Conservation (phyloP, 2,888 invertebrate species). For the Smittia aterrima region DNA sequence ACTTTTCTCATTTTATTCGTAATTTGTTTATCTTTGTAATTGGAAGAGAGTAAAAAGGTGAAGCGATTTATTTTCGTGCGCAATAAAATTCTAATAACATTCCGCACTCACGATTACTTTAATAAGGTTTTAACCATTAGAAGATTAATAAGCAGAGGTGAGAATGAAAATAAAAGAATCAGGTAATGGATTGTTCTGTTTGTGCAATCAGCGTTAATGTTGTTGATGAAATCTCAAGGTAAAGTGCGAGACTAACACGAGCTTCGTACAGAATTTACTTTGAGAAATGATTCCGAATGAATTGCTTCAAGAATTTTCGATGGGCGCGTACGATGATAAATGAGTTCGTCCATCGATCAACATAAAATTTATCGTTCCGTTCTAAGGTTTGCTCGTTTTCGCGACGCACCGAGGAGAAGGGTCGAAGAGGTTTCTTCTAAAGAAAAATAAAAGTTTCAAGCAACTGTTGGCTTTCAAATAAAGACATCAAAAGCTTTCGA, state of each 20-base stretch:
- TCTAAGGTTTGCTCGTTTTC: background rate
- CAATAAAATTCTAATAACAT: no score
- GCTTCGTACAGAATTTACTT: background rate
- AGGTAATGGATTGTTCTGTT: background rate
- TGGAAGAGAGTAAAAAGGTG: no score
- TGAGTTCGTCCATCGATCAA: constrained; percentile 16
- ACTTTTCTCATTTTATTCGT: no score
- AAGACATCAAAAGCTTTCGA: constrained; percentile 20
- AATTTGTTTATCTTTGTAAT: no score
- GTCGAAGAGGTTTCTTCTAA: background rate
- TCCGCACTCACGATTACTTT: no score
- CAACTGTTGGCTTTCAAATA: background rate
- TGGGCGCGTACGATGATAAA: constrained; percentile 10
- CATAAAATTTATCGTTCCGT: constrained; percentile 15
- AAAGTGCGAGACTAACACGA: background rate
- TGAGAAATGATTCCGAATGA: constrained; percentile 25
- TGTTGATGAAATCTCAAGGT: background rate
- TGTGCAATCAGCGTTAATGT: background rate
- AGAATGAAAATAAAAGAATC: background rate
- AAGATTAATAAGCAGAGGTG: background rate
- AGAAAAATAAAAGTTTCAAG: background rate
- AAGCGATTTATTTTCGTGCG: no score
- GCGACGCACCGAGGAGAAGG: background rate
- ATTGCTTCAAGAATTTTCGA: background rate
- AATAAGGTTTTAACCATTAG: background rate